Conservation (phyloP, 2,113 vertebrate genomes). For the Pimephales promelas region DNA sequence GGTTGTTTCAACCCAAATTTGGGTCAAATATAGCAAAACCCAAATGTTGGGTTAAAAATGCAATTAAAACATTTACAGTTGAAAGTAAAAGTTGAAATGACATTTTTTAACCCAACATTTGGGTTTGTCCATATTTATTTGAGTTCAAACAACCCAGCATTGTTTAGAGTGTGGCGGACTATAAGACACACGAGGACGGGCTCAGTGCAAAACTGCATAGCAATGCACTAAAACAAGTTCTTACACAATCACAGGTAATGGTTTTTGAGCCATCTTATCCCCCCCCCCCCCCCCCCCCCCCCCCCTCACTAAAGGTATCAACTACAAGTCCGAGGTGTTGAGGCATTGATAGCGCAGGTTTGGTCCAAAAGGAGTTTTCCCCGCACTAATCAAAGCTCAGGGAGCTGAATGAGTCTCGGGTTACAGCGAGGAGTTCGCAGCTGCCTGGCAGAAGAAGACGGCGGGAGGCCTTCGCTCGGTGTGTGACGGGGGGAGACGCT, state of each 20-base stretch:
- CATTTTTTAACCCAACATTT: too few species aligned
- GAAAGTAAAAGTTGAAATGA: too few species aligned
- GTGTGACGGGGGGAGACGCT: not conserved
- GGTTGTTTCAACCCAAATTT: too few species aligned
- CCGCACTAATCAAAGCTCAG: constrained; percentile 37
- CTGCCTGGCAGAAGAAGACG: constrained; percentile 19
- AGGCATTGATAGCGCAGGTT: not conserved
- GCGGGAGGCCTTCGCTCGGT: constrained; percentile 34
- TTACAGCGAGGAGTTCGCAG: constrained; percentile 23
- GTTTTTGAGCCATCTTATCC: not conserved
- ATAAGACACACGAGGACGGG: not conserved
- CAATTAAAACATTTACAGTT: too few species aligned
- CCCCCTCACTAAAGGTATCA: not conserved
- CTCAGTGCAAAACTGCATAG: not conserved
- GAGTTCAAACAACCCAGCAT: too few species aligned
- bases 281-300: too few species aligned
- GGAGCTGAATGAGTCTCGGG: constrained; percentile 29
- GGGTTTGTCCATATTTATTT: too few species aligned
- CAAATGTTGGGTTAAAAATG: too few species aligned
- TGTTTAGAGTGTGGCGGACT: too few species aligned
- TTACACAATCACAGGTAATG: not conserved
- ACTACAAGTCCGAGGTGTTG: not conserved
- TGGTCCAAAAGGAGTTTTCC: constrained; percentile 13
- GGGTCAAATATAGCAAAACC: too few species aligned
- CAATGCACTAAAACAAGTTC: not conserved